Evolutionary conservation across 2,113 vertebrate species (phyloP).

Genomic region (Centropristis striata): DNA sequence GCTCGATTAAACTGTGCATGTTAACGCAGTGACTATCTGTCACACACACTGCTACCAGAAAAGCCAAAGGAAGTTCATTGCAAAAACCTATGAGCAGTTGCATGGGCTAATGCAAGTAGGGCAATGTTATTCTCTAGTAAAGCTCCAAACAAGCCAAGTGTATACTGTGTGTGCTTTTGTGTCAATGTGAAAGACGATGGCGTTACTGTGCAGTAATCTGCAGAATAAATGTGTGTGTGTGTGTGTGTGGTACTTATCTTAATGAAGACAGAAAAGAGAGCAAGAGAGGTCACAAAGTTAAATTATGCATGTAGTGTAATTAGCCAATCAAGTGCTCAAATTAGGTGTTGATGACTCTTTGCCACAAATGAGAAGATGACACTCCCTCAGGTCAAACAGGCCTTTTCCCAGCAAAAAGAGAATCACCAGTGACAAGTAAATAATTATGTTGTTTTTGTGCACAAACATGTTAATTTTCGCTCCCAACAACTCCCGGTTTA

Average conservation of each 20-base stretch:
- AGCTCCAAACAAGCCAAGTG: neutral
- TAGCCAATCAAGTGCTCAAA: conserved; percentile 72
- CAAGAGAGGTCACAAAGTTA: conserved; percentile 48
- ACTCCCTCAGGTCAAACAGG: conserved; percentile 43
- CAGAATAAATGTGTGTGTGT: neutral
- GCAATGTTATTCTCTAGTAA: neutral
- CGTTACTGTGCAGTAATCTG: neutral
- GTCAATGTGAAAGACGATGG: neutral
- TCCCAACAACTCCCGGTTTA: neutral
- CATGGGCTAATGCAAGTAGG: neutral
- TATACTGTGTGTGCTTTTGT: conserved; percentile 1
- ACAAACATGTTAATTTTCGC: neutral
- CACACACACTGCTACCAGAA: too few relatives aligned
- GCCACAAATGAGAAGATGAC: conserved; percentile 50
- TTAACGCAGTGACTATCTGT: too few relatives aligned
- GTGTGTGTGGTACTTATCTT: conserved; percentile 21
- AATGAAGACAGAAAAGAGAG: conserved; percentile 47
- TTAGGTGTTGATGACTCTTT: conserved; percentile 71
- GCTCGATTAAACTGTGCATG: too few relatives aligned
- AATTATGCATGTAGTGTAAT: conserved; percentile 75
- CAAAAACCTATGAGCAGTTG: too few relatives aligned
- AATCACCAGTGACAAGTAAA: conserved; percentile 11
- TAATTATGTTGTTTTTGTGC: conserved; percentile 15
- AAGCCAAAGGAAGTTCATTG: too few relatives aligned
- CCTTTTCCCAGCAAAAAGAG: conserved; percentile 2